Evolutionary conservation across 2,113 vertebrate species (phyloP).

Genomic region (Budorcas taxicolor): DNA sequence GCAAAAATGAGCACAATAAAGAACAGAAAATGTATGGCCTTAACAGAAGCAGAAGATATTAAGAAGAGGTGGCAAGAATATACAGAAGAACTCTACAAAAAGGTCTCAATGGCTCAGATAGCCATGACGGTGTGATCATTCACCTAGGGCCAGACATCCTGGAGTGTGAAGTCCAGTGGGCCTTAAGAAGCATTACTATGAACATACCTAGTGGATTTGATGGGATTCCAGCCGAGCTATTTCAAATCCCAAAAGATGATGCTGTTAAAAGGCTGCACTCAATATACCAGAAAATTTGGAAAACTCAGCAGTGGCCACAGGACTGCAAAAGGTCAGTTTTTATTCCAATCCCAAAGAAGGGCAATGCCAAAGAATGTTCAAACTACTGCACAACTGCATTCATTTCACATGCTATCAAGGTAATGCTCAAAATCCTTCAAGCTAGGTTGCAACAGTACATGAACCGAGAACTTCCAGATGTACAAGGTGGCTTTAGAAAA

Average conservation of each 20-base stretch:
- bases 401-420: neutral
- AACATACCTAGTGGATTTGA: neutral
- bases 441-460: neutral
- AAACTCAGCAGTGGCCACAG: neutral
- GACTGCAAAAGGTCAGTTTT: neutral
- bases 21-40: neutral
- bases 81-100: neutral
- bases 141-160: neutral
- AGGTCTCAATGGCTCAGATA: neutral
- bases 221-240: neutral
- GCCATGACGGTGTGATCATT: neutral
- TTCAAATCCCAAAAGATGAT: neutral
- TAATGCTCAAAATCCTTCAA: neutral
- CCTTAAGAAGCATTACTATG: neutral
- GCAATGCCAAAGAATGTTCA: neutral
- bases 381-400: neutral
- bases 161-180: neutral
- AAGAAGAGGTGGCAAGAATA: neutral
- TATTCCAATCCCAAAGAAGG: neutral
- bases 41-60: neutral
- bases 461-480: neutral
- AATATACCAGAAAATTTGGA: neutral
- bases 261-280: neutral
- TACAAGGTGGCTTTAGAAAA: neutral
- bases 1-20: neutral